These are phyloP conservation scores for Pagrus major DNA, from an alignment of 2,113 vertebrate genomes.

Conservation along the genomic window DNA sequence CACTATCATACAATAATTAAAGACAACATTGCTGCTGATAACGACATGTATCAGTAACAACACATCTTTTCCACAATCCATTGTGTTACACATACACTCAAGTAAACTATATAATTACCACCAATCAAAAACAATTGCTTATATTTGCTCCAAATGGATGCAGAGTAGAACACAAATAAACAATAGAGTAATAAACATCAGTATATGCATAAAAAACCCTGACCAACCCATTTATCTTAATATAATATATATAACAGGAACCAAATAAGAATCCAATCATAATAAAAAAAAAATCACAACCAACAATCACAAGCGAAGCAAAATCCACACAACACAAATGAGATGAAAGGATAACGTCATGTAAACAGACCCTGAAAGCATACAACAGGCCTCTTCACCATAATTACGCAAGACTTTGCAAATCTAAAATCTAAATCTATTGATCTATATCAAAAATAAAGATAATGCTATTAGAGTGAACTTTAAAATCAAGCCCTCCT, in stretches of 20 bases:
- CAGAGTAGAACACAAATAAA: conserved; percentile 28
- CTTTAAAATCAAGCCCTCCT: conserved; percentile 26
- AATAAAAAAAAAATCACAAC: conserved; percentile 19
- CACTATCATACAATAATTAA: conserved; percentile 27
- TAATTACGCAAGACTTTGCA: conserved; percentile 32
- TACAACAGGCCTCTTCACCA: conserved; percentile 28
- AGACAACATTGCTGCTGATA: conserved; percentile 37
- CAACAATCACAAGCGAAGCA: conserved; percentile 38
- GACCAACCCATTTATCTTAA: conserved; percentile 28
- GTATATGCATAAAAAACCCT: conserved; percentile 25
- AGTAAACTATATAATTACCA: conserved; percentile 40
- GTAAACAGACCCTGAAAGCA: conserved; percentile 45
- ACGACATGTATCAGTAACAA: conserved; percentile 47
- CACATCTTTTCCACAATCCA: conserved; percentile 36
- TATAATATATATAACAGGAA: conserved; percentile 31
- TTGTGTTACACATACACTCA: conserved; percentile 41
- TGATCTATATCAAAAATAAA: conserved; percentile 78
- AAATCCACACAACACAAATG: conserved; percentile 33
- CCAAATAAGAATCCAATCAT: conserved; percentile 31
- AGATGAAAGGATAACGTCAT: conserved; percentile 36
- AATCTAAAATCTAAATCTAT: too few relatives aligned
- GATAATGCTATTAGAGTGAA: conserved; percentile 22
- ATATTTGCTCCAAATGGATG: conserved; percentile 37
- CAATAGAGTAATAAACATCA: conserved; percentile 16
- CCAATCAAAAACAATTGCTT: conserved; percentile 40